Evolutionary conservation across 2,797 vertebrate genomes (phyloP).

Genomic region (Myripristis jacobus): DNA sequence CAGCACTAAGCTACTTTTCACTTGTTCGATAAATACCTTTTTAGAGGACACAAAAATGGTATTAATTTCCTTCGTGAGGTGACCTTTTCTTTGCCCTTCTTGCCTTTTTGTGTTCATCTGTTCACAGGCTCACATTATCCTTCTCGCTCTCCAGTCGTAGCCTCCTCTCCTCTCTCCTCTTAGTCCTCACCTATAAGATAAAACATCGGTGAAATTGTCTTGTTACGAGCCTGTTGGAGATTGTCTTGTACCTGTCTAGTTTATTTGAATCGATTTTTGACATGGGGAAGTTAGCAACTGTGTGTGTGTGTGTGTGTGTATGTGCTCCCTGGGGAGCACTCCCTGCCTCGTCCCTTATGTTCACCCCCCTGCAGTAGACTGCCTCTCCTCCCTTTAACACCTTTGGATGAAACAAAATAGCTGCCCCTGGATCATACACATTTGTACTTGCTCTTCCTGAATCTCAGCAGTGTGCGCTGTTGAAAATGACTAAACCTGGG

Average conservation of each 20-base stretch:
- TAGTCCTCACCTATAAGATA: slow-evolving; percentile 12
- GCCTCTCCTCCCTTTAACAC: slow-evolving; percentile 3
- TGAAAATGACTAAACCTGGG: slow-evolving; percentile 26
- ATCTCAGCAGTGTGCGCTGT: slow-evolving; percentile 7
- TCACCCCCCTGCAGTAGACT: background rate
- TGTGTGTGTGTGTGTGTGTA: too few species aligned
- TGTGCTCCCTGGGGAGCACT: background rate
- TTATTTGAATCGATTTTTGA: slow-evolving; percentile 19
- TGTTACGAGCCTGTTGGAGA: background rate
- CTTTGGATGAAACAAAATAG: slow-evolving; percentile 24
- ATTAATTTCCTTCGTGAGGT: too few species aligned
- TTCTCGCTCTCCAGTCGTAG: background rate
- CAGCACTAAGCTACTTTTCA: too few species aligned
- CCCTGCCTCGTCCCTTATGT: background rate
- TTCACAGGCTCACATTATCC: background rate
- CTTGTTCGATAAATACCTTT: background rate
- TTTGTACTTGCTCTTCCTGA: background rate
- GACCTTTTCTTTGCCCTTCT: too few species aligned
- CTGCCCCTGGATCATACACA: slow-evolving; percentile 9
- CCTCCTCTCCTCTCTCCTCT: slow-evolving; percentile 1
- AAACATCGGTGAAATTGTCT: slow-evolving; percentile 18
- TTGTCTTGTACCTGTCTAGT: slow-evolving; percentile 3
- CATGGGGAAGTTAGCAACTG: background rate
- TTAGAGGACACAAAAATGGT: too few species aligned
- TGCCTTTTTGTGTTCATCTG: background rate